Percentiles rank a stretch among this genome's conserved stretches.
Conservation (phyloP, 2,113 vertebrate species). For the Coptodon bakossiorum region DNA sequence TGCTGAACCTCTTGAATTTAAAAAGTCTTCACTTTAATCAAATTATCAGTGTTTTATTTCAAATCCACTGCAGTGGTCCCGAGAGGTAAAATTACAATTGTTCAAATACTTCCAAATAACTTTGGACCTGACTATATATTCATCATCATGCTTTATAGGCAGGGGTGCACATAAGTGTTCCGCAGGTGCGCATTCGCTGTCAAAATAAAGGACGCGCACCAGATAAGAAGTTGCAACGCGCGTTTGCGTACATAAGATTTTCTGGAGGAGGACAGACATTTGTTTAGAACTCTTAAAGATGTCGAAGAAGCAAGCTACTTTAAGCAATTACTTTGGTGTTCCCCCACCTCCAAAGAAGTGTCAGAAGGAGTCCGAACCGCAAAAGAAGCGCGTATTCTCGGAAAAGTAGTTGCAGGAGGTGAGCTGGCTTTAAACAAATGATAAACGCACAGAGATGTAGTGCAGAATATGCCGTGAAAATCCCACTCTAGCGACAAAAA, state of each 20-base stretch:
- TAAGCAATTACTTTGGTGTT: background rate
- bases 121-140: background rate
- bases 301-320: accelerated
- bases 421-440: background rate
- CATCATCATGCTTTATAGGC: background rate
- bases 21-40: background rate
- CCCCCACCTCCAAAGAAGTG: background rate
- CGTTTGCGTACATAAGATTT: accelerated
- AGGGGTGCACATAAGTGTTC: background rate
- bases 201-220: accelerated
- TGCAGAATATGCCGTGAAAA: background rate
- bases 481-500: background rate
- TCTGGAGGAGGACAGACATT: background rate
- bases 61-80: background rate
- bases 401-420: background rate
- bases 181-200: accelerated
- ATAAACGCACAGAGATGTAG: background rate
- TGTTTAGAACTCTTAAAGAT: background rate
- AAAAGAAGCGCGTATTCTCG: accelerated
- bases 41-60: background rate
- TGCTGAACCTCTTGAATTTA: background rate
- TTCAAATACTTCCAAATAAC: background rate
- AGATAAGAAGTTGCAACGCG: background rate
- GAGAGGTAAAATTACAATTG: background rate
- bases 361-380: accelerated